Percentiles rank a stretch among this genome's conserved stretches.
Conservation (phyloP, 2,888 invertebrate genomes). For the Drosophila koepferae region DNA sequence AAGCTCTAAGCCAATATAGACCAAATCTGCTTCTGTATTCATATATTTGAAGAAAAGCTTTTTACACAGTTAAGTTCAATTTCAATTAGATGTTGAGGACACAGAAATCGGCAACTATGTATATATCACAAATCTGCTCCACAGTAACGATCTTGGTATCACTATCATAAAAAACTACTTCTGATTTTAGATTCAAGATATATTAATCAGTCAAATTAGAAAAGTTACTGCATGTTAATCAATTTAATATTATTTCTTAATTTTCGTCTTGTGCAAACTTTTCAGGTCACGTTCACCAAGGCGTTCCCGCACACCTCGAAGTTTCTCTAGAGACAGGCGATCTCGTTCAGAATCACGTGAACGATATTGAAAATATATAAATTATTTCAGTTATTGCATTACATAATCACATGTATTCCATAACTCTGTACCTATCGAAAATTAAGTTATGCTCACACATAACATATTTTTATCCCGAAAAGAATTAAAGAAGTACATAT, state of each 20-base stretch:
- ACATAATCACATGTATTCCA: background rate
- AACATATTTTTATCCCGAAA: background rate
- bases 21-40: background rate
- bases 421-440: conserved; percentile 4
- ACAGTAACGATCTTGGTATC: background rate
- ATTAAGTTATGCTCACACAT: background rate
- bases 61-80: background rate
- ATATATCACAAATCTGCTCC: no score
- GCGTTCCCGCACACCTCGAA: conserved; percentile 82
- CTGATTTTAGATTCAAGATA: no score
- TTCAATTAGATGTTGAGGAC: background rate
- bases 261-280: background rate
- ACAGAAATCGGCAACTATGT: background rate
- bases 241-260: background rate
- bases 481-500: background rate
- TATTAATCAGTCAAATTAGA: background rate
- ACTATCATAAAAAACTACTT: no score
- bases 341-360: conserved; percentile 69
- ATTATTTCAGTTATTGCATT: background rate
- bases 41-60: background rate
- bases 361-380: conserved; percentile 1
- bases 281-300: conserved; percentile 61
- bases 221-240: background rate
- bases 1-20: no score
- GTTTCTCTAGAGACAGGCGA: conserved; percentile 86